Evolutionary conservation across 2,797 vertebrate genomes (phyloP), one percentile per base, ranked within the genome.

Genomic region (Paedocypris micromegethes): DNA sequence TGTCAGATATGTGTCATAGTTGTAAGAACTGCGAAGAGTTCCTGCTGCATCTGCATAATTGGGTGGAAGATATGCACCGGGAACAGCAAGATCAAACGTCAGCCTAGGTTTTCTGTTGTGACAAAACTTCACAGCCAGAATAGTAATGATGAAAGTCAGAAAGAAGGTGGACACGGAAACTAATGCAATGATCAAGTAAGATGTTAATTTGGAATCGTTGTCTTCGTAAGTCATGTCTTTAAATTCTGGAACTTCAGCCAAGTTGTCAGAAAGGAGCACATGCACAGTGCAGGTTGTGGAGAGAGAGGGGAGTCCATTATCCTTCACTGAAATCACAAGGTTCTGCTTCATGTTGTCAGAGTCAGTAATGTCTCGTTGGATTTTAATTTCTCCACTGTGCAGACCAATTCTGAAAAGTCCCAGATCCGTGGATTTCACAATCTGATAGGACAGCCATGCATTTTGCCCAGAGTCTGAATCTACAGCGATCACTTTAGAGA

Each of bases 401-500:
- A 68, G 7, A 70, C 86, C 89, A 59, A 94, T 88, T 0, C 79
- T 80, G 77, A 93, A 94, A 65, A 93, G 88, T 73, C 88, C 89
- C 60, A 89, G 79, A 78, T 92, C 90, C 23, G 90, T 83, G 60
- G 88, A 88, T 59, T 91, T 88, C 23, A 23, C 23, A 23, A 23
- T 23, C 1, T 23, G 23, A 23, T 23, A 23, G 23, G 23, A 23
- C 23, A 23, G 23, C 23, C 23, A 23, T 23, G 23, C 23, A 23
- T 23, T 23, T 23, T 23, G 23, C 23, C 23, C 60, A 8, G 89
- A 87, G 38, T 94, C 91, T 0, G 85, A 81, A 0, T 93, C 91
- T 80, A 90, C 89, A 0, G 89, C 90, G 37, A 92, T 89, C 52
- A 93, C 88, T 77, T 92, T 88, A 8, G 91, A 88, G 72, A 92